phyloP scores from a whole-genome alignment of 2,888 invertebrate genomes.

The Teleiodes luculella region DNA sequence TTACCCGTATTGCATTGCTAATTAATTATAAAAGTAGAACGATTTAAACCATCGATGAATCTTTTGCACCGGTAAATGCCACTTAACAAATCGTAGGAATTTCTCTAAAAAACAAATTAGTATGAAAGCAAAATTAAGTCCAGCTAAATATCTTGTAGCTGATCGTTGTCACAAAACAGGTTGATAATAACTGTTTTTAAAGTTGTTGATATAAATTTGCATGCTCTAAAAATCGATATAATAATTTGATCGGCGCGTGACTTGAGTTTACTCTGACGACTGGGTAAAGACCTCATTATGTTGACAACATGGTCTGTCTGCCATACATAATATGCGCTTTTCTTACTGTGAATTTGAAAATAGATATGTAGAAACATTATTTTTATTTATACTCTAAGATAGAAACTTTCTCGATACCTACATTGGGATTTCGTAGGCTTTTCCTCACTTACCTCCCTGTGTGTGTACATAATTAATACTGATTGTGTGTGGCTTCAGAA shows the following conservation, averaged over 20 bases:
- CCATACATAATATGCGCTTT: slow-evolving; percentile 3
- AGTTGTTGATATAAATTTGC: slow-evolving; percentile 18
- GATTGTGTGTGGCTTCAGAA: no score
- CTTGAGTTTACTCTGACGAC: slow-evolving; percentile 6
- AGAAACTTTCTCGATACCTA: no score
- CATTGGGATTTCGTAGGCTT: no score
- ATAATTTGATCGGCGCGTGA: slow-evolving; percentile 14
- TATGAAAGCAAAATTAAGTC: slow-evolving; percentile 17
- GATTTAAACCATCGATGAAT: neutral
- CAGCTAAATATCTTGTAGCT: neutral
- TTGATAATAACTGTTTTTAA: slow-evolving; percentile 21
- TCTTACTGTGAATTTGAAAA: no score
- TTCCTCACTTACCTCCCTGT: no score
- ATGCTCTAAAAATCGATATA: slow-evolving; percentile 17
- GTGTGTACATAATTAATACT: no score
- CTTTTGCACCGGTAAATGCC: neutral
- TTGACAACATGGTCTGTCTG: slow-evolving; percentile 10
- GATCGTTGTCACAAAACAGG: slow-evolving; percentile 14
- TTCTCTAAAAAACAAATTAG: slow-evolving; percentile 15
- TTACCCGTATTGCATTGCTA: neutral
- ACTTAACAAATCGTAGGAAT: slow-evolving; percentile 10
- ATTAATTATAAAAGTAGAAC: neutral
- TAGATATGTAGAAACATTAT: no score
- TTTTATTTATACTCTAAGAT: no score
- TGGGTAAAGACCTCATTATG: slow-evolving; percentile 14